Base-by-base conservation (phyloP, 2,888 invertebrate genomes). In the Drosophila lacicola region DNA sequence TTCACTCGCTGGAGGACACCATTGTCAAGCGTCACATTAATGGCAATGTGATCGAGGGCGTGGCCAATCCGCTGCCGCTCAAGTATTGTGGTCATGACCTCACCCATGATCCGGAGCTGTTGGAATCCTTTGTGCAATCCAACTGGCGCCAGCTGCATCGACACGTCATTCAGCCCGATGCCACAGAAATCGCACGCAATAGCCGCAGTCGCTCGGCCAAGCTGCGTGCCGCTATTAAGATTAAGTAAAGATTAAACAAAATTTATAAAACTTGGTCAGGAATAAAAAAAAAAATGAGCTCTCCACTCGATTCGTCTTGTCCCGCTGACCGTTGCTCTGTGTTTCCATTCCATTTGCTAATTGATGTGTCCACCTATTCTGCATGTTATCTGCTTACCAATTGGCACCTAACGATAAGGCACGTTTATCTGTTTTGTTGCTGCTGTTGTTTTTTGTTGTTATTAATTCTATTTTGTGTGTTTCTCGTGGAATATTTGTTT, bases 1-100 rank as follows among this genome's bases (percentile, higher is more conserved):
- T 98, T 92, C 98, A 98, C 92, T 98, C 98, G 0, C 93, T 98
- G 25, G 98, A 99, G 93, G 99, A 99, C 91, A 96, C 96, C 0
- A 96, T 99, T 73, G 96, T 98, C 0, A 99, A 99, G 91, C 94
- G 98, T 10, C 98, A 98, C 91, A 94, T 99, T 21, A 93, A 94
- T 61, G 97, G 97, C 0, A 95, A 96, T 89, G 93, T 96, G 42
- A 93, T 95, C 21, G 95, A 96, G 89, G 95, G 96, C 81, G 92
- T 95, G 5, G 95, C 96, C 0, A 96, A 96, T 91, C 94, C 94
- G 1, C 90, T 96, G 14, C 95, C 96, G 0, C 92, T 97, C 39
- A 96, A 95, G 87, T 97, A 95, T 88, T 93, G 94, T 13, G 95
- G 95, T 90, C 94, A 95, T 57, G 93, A 93, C 49, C 91, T 94